These are phyloP conservation scores for Dasyurus viverrinus DNA, from an alignment of 2,113 vertebrate species.

Conservation along the genomic window DNA sequence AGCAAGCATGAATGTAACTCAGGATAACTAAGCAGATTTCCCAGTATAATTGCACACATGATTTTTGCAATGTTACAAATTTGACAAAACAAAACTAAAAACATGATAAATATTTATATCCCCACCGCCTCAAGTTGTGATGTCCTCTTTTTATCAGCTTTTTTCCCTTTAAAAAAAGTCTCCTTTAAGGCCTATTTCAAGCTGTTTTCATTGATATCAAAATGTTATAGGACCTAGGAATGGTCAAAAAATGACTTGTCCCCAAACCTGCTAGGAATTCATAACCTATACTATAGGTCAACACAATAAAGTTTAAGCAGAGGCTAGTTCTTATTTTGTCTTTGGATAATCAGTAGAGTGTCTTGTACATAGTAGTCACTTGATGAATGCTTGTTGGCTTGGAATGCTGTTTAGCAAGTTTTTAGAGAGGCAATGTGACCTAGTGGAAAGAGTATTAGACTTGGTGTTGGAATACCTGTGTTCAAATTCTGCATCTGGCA, in stretches of 20 bases:
- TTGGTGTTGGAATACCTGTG: neutral
- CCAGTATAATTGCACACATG: neutral
- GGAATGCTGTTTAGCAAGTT: neutral
- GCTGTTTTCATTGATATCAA: conserved; percentile 22
- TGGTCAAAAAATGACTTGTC: neutral
- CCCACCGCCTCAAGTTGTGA: neutral
- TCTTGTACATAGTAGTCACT: neutral
- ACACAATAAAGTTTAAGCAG: neutral
- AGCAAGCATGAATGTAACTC: neutral
- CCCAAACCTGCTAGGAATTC: neutral
- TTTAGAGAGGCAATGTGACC: neutral
- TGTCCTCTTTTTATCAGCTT: conserved; percentile 10
- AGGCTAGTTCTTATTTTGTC: neutral
- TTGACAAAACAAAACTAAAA: conserved; percentile 46
- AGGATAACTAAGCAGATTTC: neutral
- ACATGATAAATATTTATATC: conserved; percentile 9
- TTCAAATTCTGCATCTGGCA: conserved; percentile 38
- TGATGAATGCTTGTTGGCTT: neutral
- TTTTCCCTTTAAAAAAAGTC: neutral
- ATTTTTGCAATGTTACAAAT: conserved; percentile 33
- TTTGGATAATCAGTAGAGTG: neutral
- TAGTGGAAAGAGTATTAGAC: neutral
- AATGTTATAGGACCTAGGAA: conserved; percentile 6
- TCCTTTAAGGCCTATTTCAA: conserved; percentile 2
- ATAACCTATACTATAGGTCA: neutral